Conservation (phyloP, 2,888 invertebrate genomes). For the Embidobia sp. region DNA sequence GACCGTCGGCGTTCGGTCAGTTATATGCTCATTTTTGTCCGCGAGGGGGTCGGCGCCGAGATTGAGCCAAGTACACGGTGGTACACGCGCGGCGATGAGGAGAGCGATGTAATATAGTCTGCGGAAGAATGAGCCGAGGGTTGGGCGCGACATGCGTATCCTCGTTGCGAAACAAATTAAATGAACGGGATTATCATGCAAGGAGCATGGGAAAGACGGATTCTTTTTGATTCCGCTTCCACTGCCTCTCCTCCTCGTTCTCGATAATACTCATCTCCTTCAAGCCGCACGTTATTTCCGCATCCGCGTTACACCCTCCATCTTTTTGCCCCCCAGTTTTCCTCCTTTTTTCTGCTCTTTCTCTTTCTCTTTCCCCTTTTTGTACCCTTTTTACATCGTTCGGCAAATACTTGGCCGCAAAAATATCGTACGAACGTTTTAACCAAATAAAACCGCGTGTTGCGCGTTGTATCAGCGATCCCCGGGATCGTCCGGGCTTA, state of each 20-base stretch:
- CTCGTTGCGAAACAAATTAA: constrained; percentile 76
- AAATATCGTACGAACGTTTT: constrained; percentile 68
- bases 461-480: constrained; percentile 10
- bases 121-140: constrained; percentile 51
- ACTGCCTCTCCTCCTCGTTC: constrained; percentile 27
- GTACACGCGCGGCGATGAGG: constrained; percentile 29
- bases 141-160: constrained; percentile 60
- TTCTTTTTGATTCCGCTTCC: constrained; percentile 71
- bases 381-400: no score
- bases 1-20: no score
- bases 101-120: constrained; percentile 58
- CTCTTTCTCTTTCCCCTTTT: constrained; percentile 15
- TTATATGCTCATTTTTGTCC: constrained; percentile 61
- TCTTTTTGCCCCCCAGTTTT: constrained; percentile 16
- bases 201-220: constrained; percentile 68
- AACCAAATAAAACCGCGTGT: constrained; percentile 26
- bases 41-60: constrained; percentile 33
- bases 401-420: constrained; percentile 73
- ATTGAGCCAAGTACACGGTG: constrained; percentile 53
- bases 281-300: no score
- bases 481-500: constrained; percentile 4
- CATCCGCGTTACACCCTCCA: constrained; percentile 15
- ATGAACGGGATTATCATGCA: constrained; percentile 76
- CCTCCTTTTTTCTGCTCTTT: constrained; percentile 11
- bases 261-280: constrained; percentile 66